Percentiles rank a stretch among this genome's conserved stretches.
Conservation (phyloP, 2,888 invertebrate species). For the Deladenus siricidicola region DNA sequence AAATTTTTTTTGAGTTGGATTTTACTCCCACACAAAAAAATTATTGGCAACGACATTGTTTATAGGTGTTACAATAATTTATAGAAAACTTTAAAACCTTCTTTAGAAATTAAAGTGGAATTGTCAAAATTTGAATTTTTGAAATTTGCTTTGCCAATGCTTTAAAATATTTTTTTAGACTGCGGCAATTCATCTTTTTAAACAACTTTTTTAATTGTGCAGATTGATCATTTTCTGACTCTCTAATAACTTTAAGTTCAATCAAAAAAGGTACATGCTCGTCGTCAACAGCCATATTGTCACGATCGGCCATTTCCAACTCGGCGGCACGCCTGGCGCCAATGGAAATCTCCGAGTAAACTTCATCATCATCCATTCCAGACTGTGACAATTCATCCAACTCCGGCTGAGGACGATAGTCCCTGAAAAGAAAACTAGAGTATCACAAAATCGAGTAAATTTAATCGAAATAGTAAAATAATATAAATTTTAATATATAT, state of each 20-base stretch:
- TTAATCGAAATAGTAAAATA: neutral
- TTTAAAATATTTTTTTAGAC: neutral
- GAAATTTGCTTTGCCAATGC: neutral
- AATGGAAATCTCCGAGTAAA: constrained; percentile 72
- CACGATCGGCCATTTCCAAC: constrained; percentile 73
- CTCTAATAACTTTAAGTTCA: neutral
- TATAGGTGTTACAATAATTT: no score
- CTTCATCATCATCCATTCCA: constrained; percentile 72
- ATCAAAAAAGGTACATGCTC: constrained; percentile 17
- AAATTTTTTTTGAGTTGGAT: no score
- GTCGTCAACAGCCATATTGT: constrained; percentile 63
- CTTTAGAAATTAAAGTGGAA: no score
- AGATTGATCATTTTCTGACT: neutral
- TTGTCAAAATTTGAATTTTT: no score
- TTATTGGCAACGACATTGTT: no score
- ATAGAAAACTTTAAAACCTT: no score
- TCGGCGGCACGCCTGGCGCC: constrained; percentile 84
- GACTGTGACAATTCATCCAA: constrained; percentile 84
- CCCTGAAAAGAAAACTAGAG: constrained; percentile 60
- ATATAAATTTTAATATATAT: neutral
- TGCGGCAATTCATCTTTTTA: neutral
- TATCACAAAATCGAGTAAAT: neutral
- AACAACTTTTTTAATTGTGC: no score
- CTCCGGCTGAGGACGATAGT: constrained; percentile 90
- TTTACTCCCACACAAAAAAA: no score